A percentile compares a stretch with the other conserved stretches of the same genome.
Conservation (phyloP, 2,113 vertebrate genomes). For the Mustelus asterias region DNA sequence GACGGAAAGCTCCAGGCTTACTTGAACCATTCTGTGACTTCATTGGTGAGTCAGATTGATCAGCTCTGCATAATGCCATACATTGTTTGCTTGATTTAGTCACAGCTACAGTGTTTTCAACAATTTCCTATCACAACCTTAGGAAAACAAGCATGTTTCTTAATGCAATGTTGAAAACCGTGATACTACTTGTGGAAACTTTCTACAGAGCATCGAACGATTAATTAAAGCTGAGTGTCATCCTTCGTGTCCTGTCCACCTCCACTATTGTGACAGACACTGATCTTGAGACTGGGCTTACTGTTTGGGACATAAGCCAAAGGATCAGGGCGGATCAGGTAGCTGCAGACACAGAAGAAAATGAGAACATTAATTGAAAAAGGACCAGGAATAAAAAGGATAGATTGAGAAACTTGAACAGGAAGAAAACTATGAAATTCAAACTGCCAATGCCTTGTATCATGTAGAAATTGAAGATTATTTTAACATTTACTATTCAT, state of each 20-base stretch:
- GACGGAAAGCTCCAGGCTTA: background rate
- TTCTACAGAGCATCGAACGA: background rate
- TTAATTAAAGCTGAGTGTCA: conserved; percentile 65
- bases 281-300: conserved; percentile 57
- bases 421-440: conserved; percentile 37
- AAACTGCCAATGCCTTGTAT: conserved; percentile 37
- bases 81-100: conserved; percentile 21
- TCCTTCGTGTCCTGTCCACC: conserved; percentile 62
- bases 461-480: conserved; percentile 2
- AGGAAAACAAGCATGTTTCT: background rate
- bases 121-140: background rate
- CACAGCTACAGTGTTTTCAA: background rate
- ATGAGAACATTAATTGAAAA: conserved; percentile 38
- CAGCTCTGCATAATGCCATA: background rate
- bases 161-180: background rate
- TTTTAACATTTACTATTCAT: background rate
- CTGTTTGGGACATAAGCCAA: conserved; percentile 62
- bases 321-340: conserved; percentile 70
- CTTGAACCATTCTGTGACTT: background rate
- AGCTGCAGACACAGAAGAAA: conserved; percentile 49
- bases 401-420: conserved; percentile 23
- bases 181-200: background rate
- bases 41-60: background rate
- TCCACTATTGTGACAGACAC: conserved; percentile 54
- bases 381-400: background rate